These are phyloP conservation scores for Ahaetulla prasina DNA, from an alignment of 2,113 vertebrate species.

Conservation along the genomic window DNA sequence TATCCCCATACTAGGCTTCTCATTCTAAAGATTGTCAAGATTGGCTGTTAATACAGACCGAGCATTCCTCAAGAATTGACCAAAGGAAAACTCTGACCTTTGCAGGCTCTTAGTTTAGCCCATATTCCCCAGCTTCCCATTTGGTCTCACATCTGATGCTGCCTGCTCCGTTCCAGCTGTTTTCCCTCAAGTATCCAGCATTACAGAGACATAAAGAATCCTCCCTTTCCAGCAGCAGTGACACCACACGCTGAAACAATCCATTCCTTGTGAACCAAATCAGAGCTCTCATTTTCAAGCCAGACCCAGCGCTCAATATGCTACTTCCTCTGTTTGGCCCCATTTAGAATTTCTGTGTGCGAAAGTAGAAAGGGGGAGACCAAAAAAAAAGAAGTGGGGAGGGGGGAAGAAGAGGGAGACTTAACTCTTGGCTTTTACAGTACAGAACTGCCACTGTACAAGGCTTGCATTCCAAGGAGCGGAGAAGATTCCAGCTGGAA, in stretches of 20 bases:
- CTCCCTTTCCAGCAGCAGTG: conserved; percentile 68
- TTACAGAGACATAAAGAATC: conserved; percentile 71
- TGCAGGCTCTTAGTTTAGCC: conserved; percentile 67
- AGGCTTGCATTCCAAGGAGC: not conserved
- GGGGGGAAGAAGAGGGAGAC: conserved; percentile 11
- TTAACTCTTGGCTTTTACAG: not conserved
- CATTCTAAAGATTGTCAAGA: conserved; percentile 52
- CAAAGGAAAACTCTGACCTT: conserved; percentile 79
- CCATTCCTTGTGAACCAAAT: conserved; percentile 75
- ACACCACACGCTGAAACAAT: conserved; percentile 76
- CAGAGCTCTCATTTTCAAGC: conserved; percentile 65
- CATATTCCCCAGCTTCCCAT: conserved; percentile 76
- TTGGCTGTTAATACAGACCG: conserved; percentile 53
- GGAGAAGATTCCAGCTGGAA: conserved; percentile 48
- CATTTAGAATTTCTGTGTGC: conserved; percentile 58
- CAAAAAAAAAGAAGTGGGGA: not conserved
- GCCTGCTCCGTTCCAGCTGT: conserved; percentile 75
- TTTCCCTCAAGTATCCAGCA: conserved; percentile 81
- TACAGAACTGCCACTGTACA: not conserved
- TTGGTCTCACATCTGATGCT: conserved; percentile 66
- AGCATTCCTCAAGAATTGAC: conserved; percentile 67
- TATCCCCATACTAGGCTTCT: conserved; percentile 39
- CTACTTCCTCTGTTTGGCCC: conserved; percentile 72
- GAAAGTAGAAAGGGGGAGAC: conserved; percentile 15
- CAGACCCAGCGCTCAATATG: conserved; percentile 60